Percentiles rank a stretch among this genome's conserved stretches.
phyloP scores from a whole-genome alignment of 2,888 invertebrate species.

The Rapana venosa region DNA sequence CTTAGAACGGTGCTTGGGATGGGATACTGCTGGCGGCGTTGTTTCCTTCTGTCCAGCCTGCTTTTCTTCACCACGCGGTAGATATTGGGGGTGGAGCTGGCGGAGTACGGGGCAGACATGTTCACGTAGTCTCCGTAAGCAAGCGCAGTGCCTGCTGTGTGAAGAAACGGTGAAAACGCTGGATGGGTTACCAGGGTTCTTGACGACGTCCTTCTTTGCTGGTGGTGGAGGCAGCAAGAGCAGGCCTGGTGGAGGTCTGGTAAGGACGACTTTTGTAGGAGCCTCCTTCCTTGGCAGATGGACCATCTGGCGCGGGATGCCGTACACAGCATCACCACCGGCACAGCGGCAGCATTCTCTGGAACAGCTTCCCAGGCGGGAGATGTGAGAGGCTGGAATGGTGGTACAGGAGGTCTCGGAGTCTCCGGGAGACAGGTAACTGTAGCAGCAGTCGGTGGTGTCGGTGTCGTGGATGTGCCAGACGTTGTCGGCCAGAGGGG shows the following conservation, averaged over 20 bases:
- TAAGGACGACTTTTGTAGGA: slow-evolving; percentile 36
- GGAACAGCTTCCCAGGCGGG: slow-evolving; percentile 38
- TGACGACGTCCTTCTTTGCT: background rate
- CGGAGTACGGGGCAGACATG: background rate
- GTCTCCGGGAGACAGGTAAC: slow-evolving; percentile 8
- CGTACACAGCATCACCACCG: slow-evolving; percentile 20
- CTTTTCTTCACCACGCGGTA: background rate
- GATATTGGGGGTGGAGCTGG: no score
- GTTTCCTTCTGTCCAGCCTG: no score
- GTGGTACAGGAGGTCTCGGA: slow-evolving; percentile 42
- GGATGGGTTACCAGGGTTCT: background rate
- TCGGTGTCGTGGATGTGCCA: slow-evolving; percentile 41
- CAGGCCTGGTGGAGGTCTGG: background rate
- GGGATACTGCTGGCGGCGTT: no score
- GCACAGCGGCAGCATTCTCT: background rate
- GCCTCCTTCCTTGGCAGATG: slow-evolving; percentile 54
- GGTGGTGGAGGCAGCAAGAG: background rate
- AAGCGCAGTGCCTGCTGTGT: background rate
- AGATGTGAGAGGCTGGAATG: slow-evolving; percentile 2
- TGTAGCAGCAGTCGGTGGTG: slow-evolving; percentile 30
- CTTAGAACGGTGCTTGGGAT: no score
- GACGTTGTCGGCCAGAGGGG: slow-evolving; percentile 50
- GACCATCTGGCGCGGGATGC: background rate
- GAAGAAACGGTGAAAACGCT: background rate
- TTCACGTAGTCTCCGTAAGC: background rate